Evolutionary conservation across 2,797 vertebrate genomes (phyloP), one percentile per base, ranked within the genome.

Genomic region (Poecilia gillii): DNA sequence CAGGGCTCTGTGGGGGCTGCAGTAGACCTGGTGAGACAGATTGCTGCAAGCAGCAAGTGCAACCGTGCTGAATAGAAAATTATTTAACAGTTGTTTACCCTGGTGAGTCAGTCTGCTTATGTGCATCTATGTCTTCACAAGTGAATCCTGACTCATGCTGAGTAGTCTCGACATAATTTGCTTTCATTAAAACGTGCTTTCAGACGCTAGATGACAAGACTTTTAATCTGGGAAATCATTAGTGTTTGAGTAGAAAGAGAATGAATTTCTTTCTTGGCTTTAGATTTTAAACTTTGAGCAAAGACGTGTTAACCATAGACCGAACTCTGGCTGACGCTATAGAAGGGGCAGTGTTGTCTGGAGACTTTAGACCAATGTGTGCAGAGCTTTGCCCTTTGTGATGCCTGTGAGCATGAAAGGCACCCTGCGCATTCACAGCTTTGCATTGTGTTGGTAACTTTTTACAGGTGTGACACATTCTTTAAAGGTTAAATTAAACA

Each of bases 41-140:
- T 93, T 80, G 89, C 91, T 72, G 7, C 47, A 13, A 89, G 92
- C 90, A 88, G 87, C 84, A 88, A 82, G 83, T 72, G 76, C 81
- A 80, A 83, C 84, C 78, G 71, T 81, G 86, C 87, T 88, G 88
- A 90, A 93, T 85, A 90, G 86, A 85, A 91, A 93, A 93, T 93
- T 80, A 94, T 88, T 91, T 88, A 92, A 89, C 85, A 85, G 86
- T 90, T 89, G 87, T 90, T 91, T 90, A 75, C 91, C 83, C 77
- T 87, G 87, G 85, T 85, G 84, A 86, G 87, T 88, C 88, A 88
- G 79, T 76, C 88, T 85, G 83, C 81, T 88, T 78, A 81, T 90
- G 85, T 87, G 84, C 83, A 88, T 91, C 92, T 84, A 89, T 90
- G 51, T 80, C 53, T 87, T 88, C 79, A 85, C 75, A 75, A 87